A percentile compares a stretch with the other conserved stretches of the same genome.
phyloP scores from a whole-genome alignment of 2,113 vertebrate genomes.

The Engystomops pustulosus region DNA sequence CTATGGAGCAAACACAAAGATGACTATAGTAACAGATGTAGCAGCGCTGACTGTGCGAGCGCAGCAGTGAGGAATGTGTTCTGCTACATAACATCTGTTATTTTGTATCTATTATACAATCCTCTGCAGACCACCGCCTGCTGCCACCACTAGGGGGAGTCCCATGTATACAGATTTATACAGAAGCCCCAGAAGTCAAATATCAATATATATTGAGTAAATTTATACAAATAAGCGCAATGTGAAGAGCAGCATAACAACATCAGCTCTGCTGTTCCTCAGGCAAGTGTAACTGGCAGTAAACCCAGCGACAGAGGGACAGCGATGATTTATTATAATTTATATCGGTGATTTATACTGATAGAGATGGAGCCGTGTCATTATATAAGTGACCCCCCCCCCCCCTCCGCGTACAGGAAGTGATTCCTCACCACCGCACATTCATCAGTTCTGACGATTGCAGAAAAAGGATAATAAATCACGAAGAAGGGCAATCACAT shows the following conservation, averaged over 20 bases:
- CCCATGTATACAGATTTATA: not conserved
- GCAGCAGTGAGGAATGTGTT: not conserved
- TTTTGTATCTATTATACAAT: too few relatives aligned
- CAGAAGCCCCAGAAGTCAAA: not conserved
- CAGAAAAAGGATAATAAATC: not conserved
- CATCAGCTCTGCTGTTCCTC: not conserved
- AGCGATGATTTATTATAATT: not conserved
- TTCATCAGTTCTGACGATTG: not conserved
- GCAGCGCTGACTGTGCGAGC: not conserved
- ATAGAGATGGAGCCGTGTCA: not conserved
- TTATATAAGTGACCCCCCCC: not conserved
- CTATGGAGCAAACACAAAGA: constrained; percentile 67
- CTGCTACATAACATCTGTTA: too few relatives aligned
- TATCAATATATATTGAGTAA: too few relatives aligned
- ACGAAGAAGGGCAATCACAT: not conserved
- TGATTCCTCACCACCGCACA: not conserved
- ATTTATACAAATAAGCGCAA: too few relatives aligned
- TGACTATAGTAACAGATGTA: not conserved
- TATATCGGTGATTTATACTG: not conserved
- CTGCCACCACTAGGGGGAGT: not conserved
- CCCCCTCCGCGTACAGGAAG: not conserved
- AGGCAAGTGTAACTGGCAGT: too few relatives aligned
- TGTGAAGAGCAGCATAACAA: not conserved
- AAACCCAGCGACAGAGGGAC: too few relatives aligned
- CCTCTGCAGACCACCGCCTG: too few relatives aligned